Conservation (phyloP, 2,113 vertebrate genomes). For the Felis catus region F.catus_Fca126_mat1.0 CM031412.1:48877001-48877500, state of each 20-base stretch:
- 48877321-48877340: not conserved
- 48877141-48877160: constrained; percentile 15
- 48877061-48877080: not conserved
- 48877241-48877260: fast-evolving
- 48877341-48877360: constrained; percentile 56
- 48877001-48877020: not conserved
- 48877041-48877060: constrained; percentile 27
- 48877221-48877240: not conserved
- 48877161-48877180: constrained; percentile 9
- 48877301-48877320: not conserved
- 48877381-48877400: constrained; percentile 70
- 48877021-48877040: not conserved
- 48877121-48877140: not conserved
- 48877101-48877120: not conserved
- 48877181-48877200: constrained; percentile 50
- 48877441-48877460: constrained; percentile 61
- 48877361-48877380: constrained; percentile 57
- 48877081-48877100: not conserved
- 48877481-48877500: constrained; percentile 38
- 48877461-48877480: constrained; percentile 68
- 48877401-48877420: constrained; percentile 76
- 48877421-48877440: constrained; percentile 47
- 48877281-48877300: constrained; percentile 37
- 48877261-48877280: not conserved
- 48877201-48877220: constrained; percentile 36